Percentiles rank a stretch among this genome's conserved stretches.
Conservation (phyloP, 2,888 invertebrate genomes). For the Agrotis puta region DNA sequence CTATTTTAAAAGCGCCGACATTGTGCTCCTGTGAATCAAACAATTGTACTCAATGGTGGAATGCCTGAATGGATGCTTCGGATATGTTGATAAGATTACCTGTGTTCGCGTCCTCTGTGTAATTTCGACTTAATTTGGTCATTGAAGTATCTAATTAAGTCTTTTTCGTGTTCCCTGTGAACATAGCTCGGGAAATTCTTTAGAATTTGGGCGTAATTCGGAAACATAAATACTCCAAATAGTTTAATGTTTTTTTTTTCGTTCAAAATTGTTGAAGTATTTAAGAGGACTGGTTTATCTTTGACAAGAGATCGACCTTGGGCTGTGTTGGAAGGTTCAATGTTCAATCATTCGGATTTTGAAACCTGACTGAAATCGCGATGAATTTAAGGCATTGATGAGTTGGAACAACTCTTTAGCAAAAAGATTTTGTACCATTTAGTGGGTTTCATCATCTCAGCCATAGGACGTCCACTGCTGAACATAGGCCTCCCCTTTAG, state of each 20-base stretch:
- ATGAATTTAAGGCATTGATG: too few relatives aligned
- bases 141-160: slow-evolving; percentile 61
- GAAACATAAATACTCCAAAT: not conserved
- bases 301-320: slow-evolving; percentile 1
- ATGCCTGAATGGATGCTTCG: slow-evolving; percentile 66
- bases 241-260: slow-evolving; percentile 12
- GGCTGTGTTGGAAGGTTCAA: not conserved
- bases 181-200: slow-evolving; percentile 35
- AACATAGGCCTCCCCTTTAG: too few relatives aligned
- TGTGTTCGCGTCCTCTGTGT: slow-evolving; percentile 52
- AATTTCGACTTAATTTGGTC: slow-evolving; percentile 60
- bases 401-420: too few relatives aligned
- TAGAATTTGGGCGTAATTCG: slow-evolving; percentile 12
- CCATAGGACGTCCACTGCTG: too few relatives aligned
- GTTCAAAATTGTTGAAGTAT: not conserved
- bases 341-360: too few relatives aligned
- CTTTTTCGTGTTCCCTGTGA: slow-evolving; percentile 33
- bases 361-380: too few relatives aligned
- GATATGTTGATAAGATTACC: slow-evolving; percentile 67
- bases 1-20: slow-evolving; percentile 81
- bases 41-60: slow-evolving; percentile 69
- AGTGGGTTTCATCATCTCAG: too few relatives aligned
- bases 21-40: slow-evolving; percentile 73
- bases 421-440: too few relatives aligned
- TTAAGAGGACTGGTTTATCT: slow-evolving; percentile 15